Base-by-base conservation (phyloP, 2,113 vertebrate genomes). In the Engystomops pustulosus region DNA sequence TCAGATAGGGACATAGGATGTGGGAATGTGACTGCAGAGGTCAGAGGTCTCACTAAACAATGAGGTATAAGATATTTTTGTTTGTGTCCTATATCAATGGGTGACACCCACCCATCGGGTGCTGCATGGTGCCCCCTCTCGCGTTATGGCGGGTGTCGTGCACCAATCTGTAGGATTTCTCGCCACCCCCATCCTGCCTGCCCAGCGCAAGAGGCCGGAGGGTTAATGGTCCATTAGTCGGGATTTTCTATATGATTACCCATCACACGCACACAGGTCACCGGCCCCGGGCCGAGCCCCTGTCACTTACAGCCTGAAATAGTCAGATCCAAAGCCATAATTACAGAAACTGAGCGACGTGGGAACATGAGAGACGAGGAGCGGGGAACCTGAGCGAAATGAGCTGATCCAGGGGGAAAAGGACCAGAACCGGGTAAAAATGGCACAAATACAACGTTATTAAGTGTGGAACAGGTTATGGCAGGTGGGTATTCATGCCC, bases 181-280 rank as follows among this genome's bases (percentile, higher is more conserved):
- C n/a, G n/a, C n/a, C n/a, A n/a, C 32, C 65, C 20, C 12, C 9
- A 70, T 23, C 9, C 68, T 23, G 36, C 12, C 20, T 20, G 34
- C 2, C 9, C 68, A 23, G 36, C 68, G 6, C 20, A 70, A n/a
- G n/a, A n/a, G n/a, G n/a, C n/a, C n/a, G n/a, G n/a, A 80, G 62
- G 27, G 27, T 67, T 69, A 80, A 69, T 51, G 62, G 44, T 9
- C 44, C 49, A 80, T 69, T 51, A 80, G 62, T 10, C 20, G 17
- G 7, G 6, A 12, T 15, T 17, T 47, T 44, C 20, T 51, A n/a
- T 23, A 34, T 0, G 47, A 27, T 32, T 49, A n/a, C 23, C 69
- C 49, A 32, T 18, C 11, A 3, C 1, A 7, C 10, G 23, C 1
- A 8, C n/a, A 5, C 23, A 30, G 34, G 23, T 34, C 41, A 3